These are phyloP conservation scores for Melanotaenia maccullochi DNA, from an alignment of 2,797 vertebrate species.

Conservation along the genomic window DNA sequence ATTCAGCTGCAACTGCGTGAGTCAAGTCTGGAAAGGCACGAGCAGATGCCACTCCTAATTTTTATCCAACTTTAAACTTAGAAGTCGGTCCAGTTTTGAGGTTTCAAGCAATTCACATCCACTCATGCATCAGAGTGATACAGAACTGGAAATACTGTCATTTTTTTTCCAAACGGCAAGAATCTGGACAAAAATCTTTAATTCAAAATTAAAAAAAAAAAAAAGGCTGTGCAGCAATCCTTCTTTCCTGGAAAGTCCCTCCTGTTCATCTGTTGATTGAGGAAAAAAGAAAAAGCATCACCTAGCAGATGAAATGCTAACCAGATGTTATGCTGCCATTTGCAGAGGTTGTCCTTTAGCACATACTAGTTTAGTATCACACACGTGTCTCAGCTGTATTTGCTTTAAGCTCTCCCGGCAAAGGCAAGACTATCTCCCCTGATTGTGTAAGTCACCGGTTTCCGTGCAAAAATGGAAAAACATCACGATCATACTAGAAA, in stretches of 20 bases:
- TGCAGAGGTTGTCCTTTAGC: constrained; percentile 63
- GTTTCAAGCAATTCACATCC: constrained; percentile 30
- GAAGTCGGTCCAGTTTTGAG: constrained; percentile 44
- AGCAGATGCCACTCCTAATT: constrained; percentile 50
- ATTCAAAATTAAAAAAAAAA: constrained; percentile 35
- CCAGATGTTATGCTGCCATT: constrained; percentile 77
- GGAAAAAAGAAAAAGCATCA: constrained; percentile 54
- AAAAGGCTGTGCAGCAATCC: constrained; percentile 43
- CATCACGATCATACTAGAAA: constrained; percentile 51
- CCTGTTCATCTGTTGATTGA: constrained; percentile 43
- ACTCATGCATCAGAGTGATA: constrained; percentile 18
- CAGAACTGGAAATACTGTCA: constrained; percentile 6
- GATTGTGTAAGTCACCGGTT: constrained; percentile 70
- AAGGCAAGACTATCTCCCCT: constrained; percentile 58
- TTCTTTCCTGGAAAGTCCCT: constrained; percentile 66
- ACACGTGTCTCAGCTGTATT: constrained; percentile 50
- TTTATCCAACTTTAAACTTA: constrained; percentile 31
- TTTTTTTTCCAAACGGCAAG: constrained; percentile 28
- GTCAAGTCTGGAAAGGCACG: constrained; percentile 41
- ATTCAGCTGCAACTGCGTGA: constrained; percentile 30
- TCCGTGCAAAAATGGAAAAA: constrained; percentile 67
- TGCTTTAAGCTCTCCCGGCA: constrained; percentile 48
- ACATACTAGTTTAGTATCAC: constrained; percentile 52
- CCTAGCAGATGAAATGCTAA: constrained; percentile 71
- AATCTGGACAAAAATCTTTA: constrained; percentile 34